These are phyloP conservation scores for Gymnoscopelus braueri DNA, from an alignment of 2,797 vertebrate genomes.

Conservation along the genomic window DNA sequence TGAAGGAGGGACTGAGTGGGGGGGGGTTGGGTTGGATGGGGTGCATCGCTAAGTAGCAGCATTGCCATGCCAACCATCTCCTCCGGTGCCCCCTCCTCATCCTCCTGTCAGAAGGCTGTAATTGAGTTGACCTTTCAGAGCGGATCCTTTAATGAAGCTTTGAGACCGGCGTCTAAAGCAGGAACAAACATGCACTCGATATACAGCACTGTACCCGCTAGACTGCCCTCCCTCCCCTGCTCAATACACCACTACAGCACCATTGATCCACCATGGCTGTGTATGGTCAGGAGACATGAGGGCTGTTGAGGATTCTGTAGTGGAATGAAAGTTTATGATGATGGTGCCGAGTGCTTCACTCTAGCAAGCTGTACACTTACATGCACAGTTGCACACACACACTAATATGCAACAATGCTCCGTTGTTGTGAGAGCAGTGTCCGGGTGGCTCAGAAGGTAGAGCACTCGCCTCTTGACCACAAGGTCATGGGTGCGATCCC, in stretches of 20 bases:
- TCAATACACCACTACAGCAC: conserved; percentile 69
- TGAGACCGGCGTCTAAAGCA: conserved; percentile 73
- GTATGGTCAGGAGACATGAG: conserved; percentile 57
- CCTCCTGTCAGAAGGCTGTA: conserved; percentile 81
- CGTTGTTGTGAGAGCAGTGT: no score
- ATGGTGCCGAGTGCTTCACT: background rate
- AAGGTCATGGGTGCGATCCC: no score
- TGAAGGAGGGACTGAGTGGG: conserved; percentile 60
- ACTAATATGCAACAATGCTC: background rate
- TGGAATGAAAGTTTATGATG: conserved; percentile 47
- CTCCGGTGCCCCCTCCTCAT: conserved; percentile 52
- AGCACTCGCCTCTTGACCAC: no score
- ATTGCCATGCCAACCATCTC: conserved; percentile 82
- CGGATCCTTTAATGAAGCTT: conserved; percentile 87
- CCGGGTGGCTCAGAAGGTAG: no score
- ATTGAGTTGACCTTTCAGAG: conserved; percentile 89
- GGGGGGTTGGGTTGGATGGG: conserved; percentile 18
- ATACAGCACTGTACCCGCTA: conserved; percentile 68
- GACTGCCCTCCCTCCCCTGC: conserved; percentile 65
- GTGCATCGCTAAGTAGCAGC: conserved; percentile 73
- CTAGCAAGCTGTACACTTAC: background rate
- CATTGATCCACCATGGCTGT: conserved; percentile 67
- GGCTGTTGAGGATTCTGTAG: conserved; percentile 42
- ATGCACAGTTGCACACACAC: conserved; percentile 8
- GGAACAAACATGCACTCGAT: conserved; percentile 78